A percentile compares a stretch with the other conserved stretches of the same genome.
These are phyloP conservation scores for Drosophila melanogaster DNA, from an alignment of 1,140 invertebrate genomes.

Conservation along the genomic window Release_6_plus_ISO1_MT NC_004354.4:13807501-13808000, in stretches of 20 bases:
- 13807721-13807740: slow-evolving; percentile 1
- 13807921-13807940: slow-evolving; percentile 7
- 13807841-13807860: slow-evolving; percentile 10
- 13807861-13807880: slow-evolving; percentile 36
- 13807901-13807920: slow-evolving; percentile 33
- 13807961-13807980: slow-evolving; percentile 12
- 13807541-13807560: slow-evolving; percentile 23
- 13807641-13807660: slow-evolving; percentile 1
- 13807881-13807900: slow-evolving; percentile 30
- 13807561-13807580: neutral
- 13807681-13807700: neutral
- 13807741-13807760: neutral
- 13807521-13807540: slow-evolving; percentile 9
- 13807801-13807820: slow-evolving; percentile 4
- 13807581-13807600: slow-evolving; percentile 39
- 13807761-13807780: slow-evolving; percentile 2
- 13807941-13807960: neutral
- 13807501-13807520: slow-evolving; percentile 29
- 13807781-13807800: neutral
- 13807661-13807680: slow-evolving; percentile 6
- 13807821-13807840: slow-evolving; percentile 12
- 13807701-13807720: neutral
- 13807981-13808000: slow-evolving; percentile 42
- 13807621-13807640: slow-evolving; percentile 7
- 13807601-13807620: neutral